Base-by-base conservation (phyloP, 1,140 invertebrate species). In the Littorina saxatilis region DNA sequence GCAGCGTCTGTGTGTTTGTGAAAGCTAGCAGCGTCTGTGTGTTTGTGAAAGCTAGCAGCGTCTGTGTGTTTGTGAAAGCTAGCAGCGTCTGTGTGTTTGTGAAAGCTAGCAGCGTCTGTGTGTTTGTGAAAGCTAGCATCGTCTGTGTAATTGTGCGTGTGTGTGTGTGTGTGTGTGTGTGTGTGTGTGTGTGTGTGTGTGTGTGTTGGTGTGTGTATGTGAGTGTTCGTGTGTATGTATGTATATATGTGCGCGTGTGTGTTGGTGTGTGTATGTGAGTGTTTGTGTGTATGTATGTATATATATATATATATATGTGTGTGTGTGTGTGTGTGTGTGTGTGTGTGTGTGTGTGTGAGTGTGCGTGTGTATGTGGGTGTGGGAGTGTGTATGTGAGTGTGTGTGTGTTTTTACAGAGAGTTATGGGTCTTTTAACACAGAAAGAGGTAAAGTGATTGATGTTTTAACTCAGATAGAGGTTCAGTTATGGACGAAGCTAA, bases 181-280 rank as follows among this genome's bases (percentile, higher is more conserved):
- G 5, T 5, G 5, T 17, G 43, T 47, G 7, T 47, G 29, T 66
- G 27, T 27, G 29, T 32, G 61, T 66, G 61, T 66, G 61, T 66
- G 61, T 66, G 61, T 66, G 61, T 66, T n/a, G 29, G 61, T 66
- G 61, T 66, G 61, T 66, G 29, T 66, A 29, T 66, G 61, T 66
- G 61, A 32, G 61, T 66, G 61, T 66, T n/a, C 35, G 27, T 66
- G 61, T 66, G 61, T 66, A 29, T 66, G 61, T 66, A 32, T 66
- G 61, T 66, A 32, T 66, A 32, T 66, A 32, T 66, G 27, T 66
- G 61, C 35, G 61, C 35, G 27, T 66, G 61, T 66, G 27, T 66
- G 61, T 66, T 4, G 29, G 61, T 66, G 27, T 66, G 61, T 66
- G 0, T 66, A 1, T 66, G 61, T 66, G 61, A 13, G 55, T 23